phyloP scores from a whole-genome alignment of 1,140 invertebrate species.

The Plectus sambesii region DNA sequence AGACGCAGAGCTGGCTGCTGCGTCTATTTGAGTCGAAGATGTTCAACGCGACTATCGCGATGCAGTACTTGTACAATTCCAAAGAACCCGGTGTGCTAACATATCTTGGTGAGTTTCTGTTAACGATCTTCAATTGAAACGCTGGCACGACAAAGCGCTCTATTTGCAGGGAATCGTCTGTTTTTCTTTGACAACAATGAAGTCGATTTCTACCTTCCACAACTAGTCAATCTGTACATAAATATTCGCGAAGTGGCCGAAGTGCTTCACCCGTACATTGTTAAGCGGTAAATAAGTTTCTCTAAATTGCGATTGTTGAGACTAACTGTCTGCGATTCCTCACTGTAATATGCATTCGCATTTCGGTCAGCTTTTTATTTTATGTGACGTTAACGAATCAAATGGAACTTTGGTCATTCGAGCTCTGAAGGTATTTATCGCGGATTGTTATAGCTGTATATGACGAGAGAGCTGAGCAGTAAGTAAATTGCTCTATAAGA shows the following conservation, averaged over 20 bases:
- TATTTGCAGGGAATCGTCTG: conserved; percentile 68
- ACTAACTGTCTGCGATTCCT: neutral
- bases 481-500: no score
- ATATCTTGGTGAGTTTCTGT: conserved; percentile 63
- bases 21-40: conserved; percentile 87
- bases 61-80: conserved; percentile 93
- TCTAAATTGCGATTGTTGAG: conserved; percentile 17
- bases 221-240: conserved; percentile 94
- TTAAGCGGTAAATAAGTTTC: conserved; percentile 61
- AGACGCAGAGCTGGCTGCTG: conserved; percentile 58
- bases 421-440: no score
- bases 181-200: conserved; percentile 82
- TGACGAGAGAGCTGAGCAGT: no score
- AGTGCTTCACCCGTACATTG: conserved; percentile 82
- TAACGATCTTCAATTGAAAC: conserved; percentile 2
- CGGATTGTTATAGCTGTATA: no score
- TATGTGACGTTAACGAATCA: neutral
- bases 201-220: conserved; percentile 94
- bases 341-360: neutral
- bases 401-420: no score
- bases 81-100: conserved; percentile 92
- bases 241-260: conserved; percentile 92
- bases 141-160: neutral
- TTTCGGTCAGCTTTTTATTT: no score
- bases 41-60: conserved; percentile 93